phyloP scores from a whole-genome alignment of 2,888 invertebrate genomes.

The Spisula solida region DNA sequence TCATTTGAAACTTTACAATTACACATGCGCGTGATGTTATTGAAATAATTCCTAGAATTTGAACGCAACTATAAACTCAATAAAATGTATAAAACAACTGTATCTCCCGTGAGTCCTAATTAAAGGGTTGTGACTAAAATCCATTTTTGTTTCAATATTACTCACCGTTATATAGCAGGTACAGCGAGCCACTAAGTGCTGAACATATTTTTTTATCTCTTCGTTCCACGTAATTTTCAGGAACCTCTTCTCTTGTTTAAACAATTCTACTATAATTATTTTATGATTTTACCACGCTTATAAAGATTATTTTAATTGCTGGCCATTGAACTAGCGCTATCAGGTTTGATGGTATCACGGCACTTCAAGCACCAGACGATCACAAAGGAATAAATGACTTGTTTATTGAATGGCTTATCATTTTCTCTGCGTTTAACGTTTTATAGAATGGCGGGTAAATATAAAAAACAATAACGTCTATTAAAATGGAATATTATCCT shows the following conservation, averaged over 20 bases:
- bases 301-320: neutral
- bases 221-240: neutral
- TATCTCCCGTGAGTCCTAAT: neutral
- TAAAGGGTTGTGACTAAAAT: neutral
- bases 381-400: neutral
- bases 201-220: neutral
- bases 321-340: neutral
- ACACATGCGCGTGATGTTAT: too few relatives aligned
- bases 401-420: too few relatives aligned
- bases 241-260: neutral
- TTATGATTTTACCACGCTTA: slow-evolving; percentile 13
- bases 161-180: neutral
- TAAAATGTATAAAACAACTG: too few relatives aligned
- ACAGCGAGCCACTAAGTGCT: neutral
- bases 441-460: neutral
- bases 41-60: too few relatives aligned
- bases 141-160: neutral
- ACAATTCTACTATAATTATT: neutral
- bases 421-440: too few relatives aligned
- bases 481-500: neutral
- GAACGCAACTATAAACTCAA: too few relatives aligned
- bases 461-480: neutral
- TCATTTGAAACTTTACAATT: too few relatives aligned
- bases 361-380: neutral
- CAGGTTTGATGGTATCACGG: neutral